These are phyloP conservation scores for Podargus strigoides DNA, from an alignment of 2,797 vertebrate genomes.

Conservation along the genomic window DNA sequence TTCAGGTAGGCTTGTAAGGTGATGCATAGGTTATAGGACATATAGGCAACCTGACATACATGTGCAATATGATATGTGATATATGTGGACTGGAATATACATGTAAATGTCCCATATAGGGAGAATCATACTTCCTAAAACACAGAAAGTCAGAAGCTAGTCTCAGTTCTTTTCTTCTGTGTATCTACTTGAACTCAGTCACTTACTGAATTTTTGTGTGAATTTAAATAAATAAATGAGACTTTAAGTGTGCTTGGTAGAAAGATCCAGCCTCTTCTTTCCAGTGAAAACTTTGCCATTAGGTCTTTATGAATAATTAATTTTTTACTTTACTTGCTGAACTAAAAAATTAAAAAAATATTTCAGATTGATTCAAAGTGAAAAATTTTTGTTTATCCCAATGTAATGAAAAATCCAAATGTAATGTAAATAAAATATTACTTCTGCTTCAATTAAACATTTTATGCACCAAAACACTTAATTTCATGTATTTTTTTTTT, in stretches of 20 bases:
- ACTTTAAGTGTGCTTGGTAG: not conserved
- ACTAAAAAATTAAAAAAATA: not conserved
- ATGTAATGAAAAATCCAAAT: not conserved
- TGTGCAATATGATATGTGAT: accelerated
- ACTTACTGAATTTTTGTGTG: not conserved
- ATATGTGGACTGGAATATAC: not conserved
- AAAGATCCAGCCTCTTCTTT: not conserved
- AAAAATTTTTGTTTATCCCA: not conserved
- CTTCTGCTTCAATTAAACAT: not conserved
- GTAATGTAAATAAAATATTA: not conserved
- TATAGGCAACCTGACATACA: not conserved
- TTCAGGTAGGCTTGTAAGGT: not conserved
- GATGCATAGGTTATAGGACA: not conserved
- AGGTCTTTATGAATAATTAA: not conserved
- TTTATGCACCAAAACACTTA: not conserved
- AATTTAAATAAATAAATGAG: not conserved
- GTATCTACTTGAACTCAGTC: not conserved
- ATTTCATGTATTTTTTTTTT: not conserved
- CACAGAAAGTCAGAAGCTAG: not conserved
- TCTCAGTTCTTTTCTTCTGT: not conserved
- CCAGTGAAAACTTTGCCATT: not conserved
- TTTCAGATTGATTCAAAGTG: not conserved
- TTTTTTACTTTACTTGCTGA: not conserved
- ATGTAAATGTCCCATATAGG: not conserved
- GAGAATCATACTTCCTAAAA: not conserved